Base-by-base conservation (phyloP, 1,140 invertebrate genomes). In the Hermetia illucens region DNA sequence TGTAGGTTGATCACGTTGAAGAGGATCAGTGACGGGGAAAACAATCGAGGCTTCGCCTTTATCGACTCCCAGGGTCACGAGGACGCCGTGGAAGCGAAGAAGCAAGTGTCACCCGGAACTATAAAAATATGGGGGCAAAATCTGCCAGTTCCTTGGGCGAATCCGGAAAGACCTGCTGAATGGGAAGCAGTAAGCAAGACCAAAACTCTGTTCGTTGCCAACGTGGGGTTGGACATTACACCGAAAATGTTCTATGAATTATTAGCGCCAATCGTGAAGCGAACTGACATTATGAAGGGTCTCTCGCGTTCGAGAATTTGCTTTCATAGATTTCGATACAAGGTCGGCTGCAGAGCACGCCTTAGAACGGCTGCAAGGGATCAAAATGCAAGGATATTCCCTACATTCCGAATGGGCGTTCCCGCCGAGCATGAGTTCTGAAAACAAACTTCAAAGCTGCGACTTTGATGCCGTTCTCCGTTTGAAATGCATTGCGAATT, bases 401-500 rank as follows among this genome's bases (percentile, higher is more conserved):
- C 27, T 46, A 8, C 34, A 33, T 9, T 9, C 44, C 5, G 39
- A 46, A 39, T 46, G 45, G 45, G 42, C 42, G 9, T 35, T 40
- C 21, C 42, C 42, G 5, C 39, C 44, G 4, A 41, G 38, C 17
- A 46, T 41, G 22, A 38, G 43, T 36, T 40, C 39, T 2, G 16
- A 41, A 12, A 37, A 41, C 33, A 36, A 38, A 13, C 39, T 45
- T 37, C 38, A 39, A 12, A 36, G 36, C 4, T 36, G 16, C 5
- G 45, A 46, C 31, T 46, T 46, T 13, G 45, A 44, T 44, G 34
- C 40, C 3, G 31, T 44, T 13, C 27, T 46, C 10, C 36, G 45
- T 3, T 29, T 44, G 0, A 44, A 44, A 40, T 46, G 45, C 22
- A 44, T 46, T 35, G 42, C 45, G 3, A 46, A 46, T 29, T 21